Percentiles rank a stretch among this genome's conserved stretches.
Conservation (phyloP, 2,797 vertebrate genomes). For the Catharus ustulatus region DNA sequence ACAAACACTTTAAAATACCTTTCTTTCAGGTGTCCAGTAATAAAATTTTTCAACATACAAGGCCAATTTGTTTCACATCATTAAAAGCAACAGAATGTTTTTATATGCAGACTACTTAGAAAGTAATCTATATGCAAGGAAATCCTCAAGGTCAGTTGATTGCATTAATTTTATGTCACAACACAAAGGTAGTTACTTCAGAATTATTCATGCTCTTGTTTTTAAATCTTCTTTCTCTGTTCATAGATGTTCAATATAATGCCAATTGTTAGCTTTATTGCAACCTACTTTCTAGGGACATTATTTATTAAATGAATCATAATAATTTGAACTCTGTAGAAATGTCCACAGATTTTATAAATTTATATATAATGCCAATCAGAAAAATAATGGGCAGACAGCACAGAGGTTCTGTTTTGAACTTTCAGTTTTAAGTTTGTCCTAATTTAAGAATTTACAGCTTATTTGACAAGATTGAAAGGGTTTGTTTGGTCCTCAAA, state of each 20-base stretch:
- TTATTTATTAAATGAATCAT: background rate
- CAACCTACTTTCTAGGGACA: background rate
- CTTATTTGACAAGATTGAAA: background rate
- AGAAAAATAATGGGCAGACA: background rate
- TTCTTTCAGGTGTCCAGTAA: background rate
- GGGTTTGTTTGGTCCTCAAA: background rate
- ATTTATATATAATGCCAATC: background rate
- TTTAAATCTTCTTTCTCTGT: background rate
- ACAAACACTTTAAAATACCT: background rate
- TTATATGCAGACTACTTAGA: background rate
- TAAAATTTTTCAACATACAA: background rate
- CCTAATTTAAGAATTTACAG: background rate
- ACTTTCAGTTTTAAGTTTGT: background rate
- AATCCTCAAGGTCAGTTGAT: background rate
- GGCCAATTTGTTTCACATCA: background rate
- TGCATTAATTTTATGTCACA: background rate
- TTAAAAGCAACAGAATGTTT: background rate
- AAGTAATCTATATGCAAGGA: background rate
- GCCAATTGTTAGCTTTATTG: background rate
- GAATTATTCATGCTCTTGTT: background rate
- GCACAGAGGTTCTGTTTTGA: background rate
- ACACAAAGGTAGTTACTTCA: background rate
- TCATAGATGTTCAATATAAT: background rate
- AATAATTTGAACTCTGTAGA: background rate
- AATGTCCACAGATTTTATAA: background rate